These are phyloP conservation scores for Philhelius pedissequus DNA, from an alignment of 2,888 invertebrate species.

Conservation along the genomic window DNA sequence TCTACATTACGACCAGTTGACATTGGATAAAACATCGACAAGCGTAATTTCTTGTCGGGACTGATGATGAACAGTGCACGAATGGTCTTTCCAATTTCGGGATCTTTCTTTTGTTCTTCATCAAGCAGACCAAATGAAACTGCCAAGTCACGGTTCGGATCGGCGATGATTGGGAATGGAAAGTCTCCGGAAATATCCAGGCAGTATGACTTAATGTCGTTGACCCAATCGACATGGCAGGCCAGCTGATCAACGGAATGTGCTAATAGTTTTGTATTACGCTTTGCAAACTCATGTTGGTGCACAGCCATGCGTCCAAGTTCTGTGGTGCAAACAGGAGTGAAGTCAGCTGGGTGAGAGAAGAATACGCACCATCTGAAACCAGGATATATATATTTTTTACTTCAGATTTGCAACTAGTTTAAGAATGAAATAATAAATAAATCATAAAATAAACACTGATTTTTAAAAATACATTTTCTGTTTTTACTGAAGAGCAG, in stretches of 20 bases:
- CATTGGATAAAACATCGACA: constrained; percentile 91
- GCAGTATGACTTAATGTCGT: constrained; percentile 86
- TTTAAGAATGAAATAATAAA: too few relatives aligned
- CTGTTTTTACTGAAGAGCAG: too few relatives aligned
- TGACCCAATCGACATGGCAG: constrained; percentile 88
- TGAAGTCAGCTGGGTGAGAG: constrained; percentile 93
- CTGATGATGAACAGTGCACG: constrained; percentile 89
- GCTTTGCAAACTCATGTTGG: constrained; percentile 84
- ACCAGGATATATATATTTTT: too few relatives aligned
- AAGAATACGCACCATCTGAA: constrained; percentile 92
- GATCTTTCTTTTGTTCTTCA: constrained; percentile 84
- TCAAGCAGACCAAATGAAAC: constrained; percentile 89
- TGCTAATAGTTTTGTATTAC: constrained; percentile 88
- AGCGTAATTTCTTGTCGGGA: constrained; percentile 87
- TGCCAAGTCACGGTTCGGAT: constrained; percentile 85
- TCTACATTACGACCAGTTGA: constrained; percentile 92
- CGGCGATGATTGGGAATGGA: constrained; percentile 91
- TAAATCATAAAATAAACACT: too few relatives aligned
- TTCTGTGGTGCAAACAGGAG: constrained; percentile 94
- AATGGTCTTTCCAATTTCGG: constrained; percentile 85
- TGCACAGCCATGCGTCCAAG: constrained; percentile 87
- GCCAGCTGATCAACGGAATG: constrained; percentile 88
- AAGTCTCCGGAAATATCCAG: constrained; percentile 85
- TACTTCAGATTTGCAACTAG: too few relatives aligned
- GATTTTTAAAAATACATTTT: too few relatives aligned